Evolutionary conservation across 2,888 invertebrate genomes (phyloP), one percentile per base, ranked within the genome.

Genomic region (Myopa testacea): DNA sequence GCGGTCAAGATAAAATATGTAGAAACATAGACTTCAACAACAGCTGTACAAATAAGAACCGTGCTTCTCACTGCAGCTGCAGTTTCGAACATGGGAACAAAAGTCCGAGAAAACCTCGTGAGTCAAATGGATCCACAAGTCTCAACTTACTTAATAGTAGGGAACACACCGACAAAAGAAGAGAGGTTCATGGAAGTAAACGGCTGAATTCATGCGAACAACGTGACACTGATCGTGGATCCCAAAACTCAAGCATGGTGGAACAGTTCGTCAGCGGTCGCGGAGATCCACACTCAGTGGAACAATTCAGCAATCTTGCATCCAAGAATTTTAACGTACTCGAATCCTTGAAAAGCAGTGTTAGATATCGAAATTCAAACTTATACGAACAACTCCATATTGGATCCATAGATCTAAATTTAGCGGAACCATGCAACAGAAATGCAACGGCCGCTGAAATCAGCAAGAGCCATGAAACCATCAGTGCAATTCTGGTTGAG

Each of bases 201-300:
- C 26, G 14, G 12, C 12, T 34, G 34, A 65, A 38, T 65, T 37
- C 34, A 34, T 34, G 3, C 65, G 65, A 65, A 8, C 65, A 38
- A 38, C 16, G 26, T 4, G 65, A 14, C 12, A 14, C 14, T 10
- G 37, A 34, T 38, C 38, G 65, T 6, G 10, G 12, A 34, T 37
- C 34, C 3, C 26, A 37, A 16, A 65, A 37, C 34, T 38, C 65
- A 5, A 38, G 12, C 38, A 8, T 65, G 34, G 34, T 14, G 8
- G 65, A 65, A 38, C 65, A 65, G 38, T 38, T 65, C 38, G 38
- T n/a, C 55, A n/a, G 16, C n/a, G 10, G n/a, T 55, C 55, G 55
- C 55, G 55, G 16, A 55, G n/a, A 55, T 55, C 2, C 10, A 10
- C 5, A 16, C 55, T 10, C 55, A 55, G 55, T 16, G 0, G 65